Evolutionary conservation across 2,797 vertebrate genomes (phyloP).

Genomic region (Enteromius viviparus): DNA sequence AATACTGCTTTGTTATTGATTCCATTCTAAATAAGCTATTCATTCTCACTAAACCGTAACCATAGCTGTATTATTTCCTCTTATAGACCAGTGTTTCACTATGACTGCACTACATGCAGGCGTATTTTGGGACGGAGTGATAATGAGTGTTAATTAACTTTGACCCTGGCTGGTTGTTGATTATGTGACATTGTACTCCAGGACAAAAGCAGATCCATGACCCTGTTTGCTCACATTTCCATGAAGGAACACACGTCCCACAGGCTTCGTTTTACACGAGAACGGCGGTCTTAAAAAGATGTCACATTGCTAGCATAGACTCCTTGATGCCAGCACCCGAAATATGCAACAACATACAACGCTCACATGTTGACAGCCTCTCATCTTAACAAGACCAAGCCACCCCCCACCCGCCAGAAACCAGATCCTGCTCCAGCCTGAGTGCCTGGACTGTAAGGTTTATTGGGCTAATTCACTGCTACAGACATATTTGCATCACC

Average conservation of each 20-base stretch:
- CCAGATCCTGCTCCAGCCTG: slow-evolving; percentile 55
- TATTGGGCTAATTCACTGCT: slow-evolving; percentile 61
- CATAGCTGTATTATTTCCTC: neutral
- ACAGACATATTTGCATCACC: slow-evolving; percentile 60
- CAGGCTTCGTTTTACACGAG: slow-evolving; percentile 36
- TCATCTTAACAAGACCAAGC: slow-evolving; percentile 60
- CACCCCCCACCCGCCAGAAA: slow-evolving; percentile 43
- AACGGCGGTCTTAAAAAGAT: slow-evolving; percentile 54
- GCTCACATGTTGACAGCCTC: slow-evolving; percentile 55
- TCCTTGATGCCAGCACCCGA: slow-evolving; percentile 43
- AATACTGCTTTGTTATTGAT: neutral
- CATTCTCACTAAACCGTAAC: neutral
- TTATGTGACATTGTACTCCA: slow-evolving; percentile 48
- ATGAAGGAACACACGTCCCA: slow-evolving; percentile 44
- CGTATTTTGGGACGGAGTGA: slow-evolving; percentile 38
- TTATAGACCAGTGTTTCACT: neutral
- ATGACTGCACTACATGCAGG: neutral
- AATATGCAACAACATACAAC: slow-evolving; percentile 57
- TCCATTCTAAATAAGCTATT: neutral
- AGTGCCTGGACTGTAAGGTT: slow-evolving; percentile 56
- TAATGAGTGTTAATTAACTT: slow-evolving; percentile 51
- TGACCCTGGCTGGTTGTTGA: slow-evolving; percentile 36
- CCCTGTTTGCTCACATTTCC: slow-evolving; percentile 40
- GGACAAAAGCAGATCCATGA: slow-evolving; percentile 42
- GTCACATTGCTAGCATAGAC: slow-evolving; percentile 50